Conservation (phyloP, 2,888 invertebrate genomes). For the Aphelenchoides bicaudatus region DNA sequence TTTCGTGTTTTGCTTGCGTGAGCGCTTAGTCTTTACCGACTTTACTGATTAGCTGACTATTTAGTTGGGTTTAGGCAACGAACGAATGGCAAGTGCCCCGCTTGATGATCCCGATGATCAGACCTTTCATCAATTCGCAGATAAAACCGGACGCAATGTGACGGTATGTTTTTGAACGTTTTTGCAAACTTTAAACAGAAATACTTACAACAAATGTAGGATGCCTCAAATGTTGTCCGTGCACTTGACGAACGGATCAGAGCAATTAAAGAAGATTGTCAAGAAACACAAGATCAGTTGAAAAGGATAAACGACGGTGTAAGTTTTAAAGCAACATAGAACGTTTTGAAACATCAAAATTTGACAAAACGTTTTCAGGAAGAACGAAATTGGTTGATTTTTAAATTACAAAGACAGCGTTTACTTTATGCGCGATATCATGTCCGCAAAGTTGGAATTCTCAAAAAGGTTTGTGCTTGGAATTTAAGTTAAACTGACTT, state of each 20-base stretch:
- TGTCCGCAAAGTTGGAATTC: slow-evolving; percentile 22
- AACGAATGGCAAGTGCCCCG: slow-evolving; percentile 8
- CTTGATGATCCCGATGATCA: slow-evolving; percentile 18
- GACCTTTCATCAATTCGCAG: slow-evolving; percentile 14
- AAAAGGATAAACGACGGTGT: background rate
- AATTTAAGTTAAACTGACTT: background rate
- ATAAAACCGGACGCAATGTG: slow-evolving; percentile 1
- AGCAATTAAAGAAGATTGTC: slow-evolving; percentile 14
- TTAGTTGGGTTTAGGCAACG: too few species aligned
- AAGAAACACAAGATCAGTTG: slow-evolving; percentile 11
- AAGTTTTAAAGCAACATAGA: too few species aligned
- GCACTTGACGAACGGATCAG: slow-evolving; percentile 16
- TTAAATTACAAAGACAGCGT: slow-evolving; percentile 22
- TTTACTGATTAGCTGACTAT: too few species aligned
- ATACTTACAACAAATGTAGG: slow-evolving; percentile 10
- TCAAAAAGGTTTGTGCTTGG: slow-evolving; percentile 24
- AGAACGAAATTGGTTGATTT: slow-evolving; percentile 21
- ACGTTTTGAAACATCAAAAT: slow-evolving; percentile 8
- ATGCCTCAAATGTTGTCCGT: slow-evolving; percentile 12
- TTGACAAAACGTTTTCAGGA: slow-evolving; percentile 20
- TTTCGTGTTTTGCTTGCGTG: too few species aligned
- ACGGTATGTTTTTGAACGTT: slow-evolving; percentile 1
- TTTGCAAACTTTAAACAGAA: background rate
- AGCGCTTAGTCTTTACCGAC: too few species aligned
- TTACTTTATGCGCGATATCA: slow-evolving; percentile 25